phyloP scores from a whole-genome alignment of 2,888 invertebrate genomes.

The Lottia scabra region DNA sequence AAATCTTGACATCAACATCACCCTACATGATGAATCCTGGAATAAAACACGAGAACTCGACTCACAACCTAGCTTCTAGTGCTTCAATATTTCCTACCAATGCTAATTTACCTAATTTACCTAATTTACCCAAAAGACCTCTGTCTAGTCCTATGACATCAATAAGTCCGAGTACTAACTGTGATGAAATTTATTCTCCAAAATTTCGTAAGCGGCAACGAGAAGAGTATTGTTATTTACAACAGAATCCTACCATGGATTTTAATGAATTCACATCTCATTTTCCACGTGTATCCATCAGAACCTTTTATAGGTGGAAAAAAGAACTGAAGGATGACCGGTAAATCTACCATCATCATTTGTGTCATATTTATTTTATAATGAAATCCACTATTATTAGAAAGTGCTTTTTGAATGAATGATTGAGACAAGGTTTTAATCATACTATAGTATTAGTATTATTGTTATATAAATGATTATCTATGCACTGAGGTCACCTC shows the following conservation, averaged over 20 bases:
- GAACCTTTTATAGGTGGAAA: constrained; percentile 44
- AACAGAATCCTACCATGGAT: constrained; percentile 36
- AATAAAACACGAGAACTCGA: not conserved
- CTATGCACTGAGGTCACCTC: not conserved
- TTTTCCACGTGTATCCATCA: constrained; percentile 35
- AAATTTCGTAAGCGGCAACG: constrained; percentile 34
- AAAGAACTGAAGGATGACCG: constrained; percentile 25
- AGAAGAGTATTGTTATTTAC: constrained; percentile 37
- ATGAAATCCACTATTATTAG: too few relatives aligned
- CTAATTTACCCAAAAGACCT: not conserved
- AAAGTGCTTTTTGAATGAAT: not conserved
- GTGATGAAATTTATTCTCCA: constrained; percentile 22
- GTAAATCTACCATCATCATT: not conserved
- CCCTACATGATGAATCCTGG: not conserved
- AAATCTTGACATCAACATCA: not conserved
- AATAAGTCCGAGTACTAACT: not conserved
- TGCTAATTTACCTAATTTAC: not conserved
- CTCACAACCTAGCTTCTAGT: not conserved
- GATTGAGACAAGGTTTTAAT: not conserved
- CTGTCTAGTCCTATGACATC: constrained; percentile 1
- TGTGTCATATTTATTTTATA: too few relatives aligned
- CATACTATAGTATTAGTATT: not conserved
- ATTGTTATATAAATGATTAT: not conserved
- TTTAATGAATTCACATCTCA: constrained; percentile 31
- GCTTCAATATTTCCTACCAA: not conserved